Conservation (phyloP, 37 sponge, comb jelly and placozoan genomes). For the Eunapius fragilis region DNA sequence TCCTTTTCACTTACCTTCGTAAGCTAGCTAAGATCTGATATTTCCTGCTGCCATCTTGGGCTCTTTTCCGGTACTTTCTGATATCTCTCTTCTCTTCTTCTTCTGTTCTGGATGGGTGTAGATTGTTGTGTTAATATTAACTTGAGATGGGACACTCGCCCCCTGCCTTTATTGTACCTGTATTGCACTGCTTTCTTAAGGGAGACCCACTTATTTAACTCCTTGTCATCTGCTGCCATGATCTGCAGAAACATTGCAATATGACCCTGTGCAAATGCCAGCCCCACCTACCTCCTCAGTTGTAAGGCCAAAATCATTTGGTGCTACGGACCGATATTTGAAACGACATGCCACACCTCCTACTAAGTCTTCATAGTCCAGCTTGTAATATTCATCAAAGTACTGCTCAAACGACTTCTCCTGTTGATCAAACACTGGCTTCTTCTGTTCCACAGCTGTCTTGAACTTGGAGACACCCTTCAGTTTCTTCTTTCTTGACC, state of each 20-base stretch:
- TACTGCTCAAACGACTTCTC: slow-evolving; percentile 77
- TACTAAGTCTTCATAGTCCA: slow-evolving; percentile 86
- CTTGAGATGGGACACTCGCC: not conserved
- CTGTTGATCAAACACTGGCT: slow-evolving; percentile 67
- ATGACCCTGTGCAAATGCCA: not conserved
- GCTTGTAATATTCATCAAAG: slow-evolving; percentile 90
- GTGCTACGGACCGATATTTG: slow-evolving; percentile 81
- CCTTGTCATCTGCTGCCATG: slow-evolving; percentile 78
- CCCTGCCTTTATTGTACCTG: slow-evolving; percentile 8
- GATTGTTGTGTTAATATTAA: not conserved
- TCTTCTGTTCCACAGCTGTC: slow-evolving; percentile 41
- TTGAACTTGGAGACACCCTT: slow-evolving; percentile 33
- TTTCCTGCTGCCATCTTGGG: slow-evolving; percentile 58
- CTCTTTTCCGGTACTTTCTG: slow-evolving; percentile 70
- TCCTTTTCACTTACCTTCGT: slow-evolving; percentile 38
- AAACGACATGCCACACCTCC: slow-evolving; percentile 76
- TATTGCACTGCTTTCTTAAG: slow-evolving; percentile 91
- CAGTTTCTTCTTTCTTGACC: slow-evolving; percentile 2
- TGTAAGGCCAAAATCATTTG: slow-evolving; percentile 86
- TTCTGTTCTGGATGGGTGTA: slow-evolving; percentile 34
- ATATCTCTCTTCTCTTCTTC: slow-evolving; percentile 76
- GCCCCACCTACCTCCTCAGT: slow-evolving; percentile 75
- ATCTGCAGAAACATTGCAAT: slow-evolving; percentile 46
- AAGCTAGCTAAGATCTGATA: slow-evolving; percentile 64
- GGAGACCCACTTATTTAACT: slow-evolving; percentile 93